Evolutionary conservation across 2,888 invertebrate genomes (phyloP), one percentile per base, ranked within the genome.

Genomic region (Dicyrtomina minuta): DNA sequence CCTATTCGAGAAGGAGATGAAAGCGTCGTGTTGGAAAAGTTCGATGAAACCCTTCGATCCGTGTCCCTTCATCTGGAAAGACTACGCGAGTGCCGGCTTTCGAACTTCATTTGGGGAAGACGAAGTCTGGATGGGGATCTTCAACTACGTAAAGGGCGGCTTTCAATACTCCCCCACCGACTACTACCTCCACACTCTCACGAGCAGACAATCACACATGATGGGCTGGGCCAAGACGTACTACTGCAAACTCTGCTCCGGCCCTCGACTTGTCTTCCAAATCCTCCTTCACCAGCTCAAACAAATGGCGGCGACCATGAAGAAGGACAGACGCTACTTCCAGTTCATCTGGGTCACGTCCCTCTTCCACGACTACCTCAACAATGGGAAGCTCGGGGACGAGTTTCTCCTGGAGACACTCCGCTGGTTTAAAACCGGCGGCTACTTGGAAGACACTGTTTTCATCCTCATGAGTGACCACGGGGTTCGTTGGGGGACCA

Each of bases 281-380:
- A 87, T 90, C n/a, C 82, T 92, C 4, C 82, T 93, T 44, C 87
- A 90, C 69, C 92, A 91, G 79, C 84, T 89, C 10, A 81, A 84
- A 66, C 88, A 87, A 77, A 87, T 92, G 70, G 85, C 88, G 0
- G 81, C 82, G 0, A 83, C 83, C 5, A 86, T 91, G 80, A 83
- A 83, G 65, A 80, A 83, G 0, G 89, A 1, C 10, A 24, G 8
- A 53, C 10, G n/a, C 1, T 56, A 56, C 24, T 56, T 56, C n/a
- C n/a, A n/a, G n/a, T n/a, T n/a, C n/a, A n/a, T n/a, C n/a, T n/a
- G n/a, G n/a, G n/a, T n/a, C n/a, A 88, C 89, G 0, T 88, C 91
- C 67, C 83, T 94, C 78, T 90, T 91, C 1, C 95, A 96, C 80
- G 95, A 95, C 80, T 88, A 86, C 79, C 84, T 94, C 65, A 93